Conservation (phyloP, 2,113 vertebrate species). For the Mus pahari region DNA sequence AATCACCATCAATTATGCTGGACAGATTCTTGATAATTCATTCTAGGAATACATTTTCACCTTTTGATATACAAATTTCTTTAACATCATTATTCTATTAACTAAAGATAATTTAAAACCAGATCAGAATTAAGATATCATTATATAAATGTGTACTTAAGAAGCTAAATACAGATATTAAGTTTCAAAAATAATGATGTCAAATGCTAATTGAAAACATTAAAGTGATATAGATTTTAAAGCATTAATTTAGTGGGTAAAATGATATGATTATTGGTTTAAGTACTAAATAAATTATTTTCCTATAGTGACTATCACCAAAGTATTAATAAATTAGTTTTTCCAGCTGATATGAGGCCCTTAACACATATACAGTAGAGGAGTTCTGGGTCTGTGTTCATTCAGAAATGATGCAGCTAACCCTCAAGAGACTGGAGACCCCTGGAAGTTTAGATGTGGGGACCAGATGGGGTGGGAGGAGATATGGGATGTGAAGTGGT, state of each 20-base stretch:
- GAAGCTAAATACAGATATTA: constrained; percentile 37
- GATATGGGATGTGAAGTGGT: too few relatives aligned
- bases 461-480: too few relatives aligned
- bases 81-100: constrained; percentile 66
- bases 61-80: constrained; percentile 66
- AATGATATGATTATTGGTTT: constrained; percentile 17
- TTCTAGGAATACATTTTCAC: constrained; percentile 65
- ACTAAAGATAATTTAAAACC: constrained; percentile 58
- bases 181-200: constrained; percentile 54
- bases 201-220: constrained; percentile 31
- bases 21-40: constrained; percentile 65
- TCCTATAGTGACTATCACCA: background rate
- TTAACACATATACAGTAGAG: too few relatives aligned
- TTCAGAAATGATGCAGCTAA: too few relatives aligned
- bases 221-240: constrained; percentile 25
- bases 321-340: background rate
- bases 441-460: too few relatives aligned
- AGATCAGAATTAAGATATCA: constrained; percentile 54
- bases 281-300: constrained; percentile 34
- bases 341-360: too few relatives aligned
- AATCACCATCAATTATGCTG: constrained; percentile 68
- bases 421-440: too few relatives aligned
- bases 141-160: constrained; percentile 38
- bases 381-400: too few relatives aligned
- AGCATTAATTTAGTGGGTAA: background rate